phyloP scores from a whole-genome alignment of 2,113 vertebrate genomes.

The Sterrhoptilus dennistouni region DNA sequence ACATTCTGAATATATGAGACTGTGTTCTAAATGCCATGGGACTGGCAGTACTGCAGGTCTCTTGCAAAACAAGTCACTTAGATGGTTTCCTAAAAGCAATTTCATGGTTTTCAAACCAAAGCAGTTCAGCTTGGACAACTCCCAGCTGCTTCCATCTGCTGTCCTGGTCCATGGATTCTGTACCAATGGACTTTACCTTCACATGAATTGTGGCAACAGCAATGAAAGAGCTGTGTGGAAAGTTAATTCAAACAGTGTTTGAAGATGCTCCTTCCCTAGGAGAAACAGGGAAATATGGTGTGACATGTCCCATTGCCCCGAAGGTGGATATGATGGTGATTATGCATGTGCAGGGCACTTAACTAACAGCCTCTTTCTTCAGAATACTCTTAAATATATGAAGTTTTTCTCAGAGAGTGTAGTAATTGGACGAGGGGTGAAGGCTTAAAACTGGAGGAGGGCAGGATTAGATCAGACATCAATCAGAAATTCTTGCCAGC shows the following conservation, averaged over 20 bases:
- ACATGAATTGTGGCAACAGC: not conserved
- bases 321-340: not conserved
- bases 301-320: accelerated
- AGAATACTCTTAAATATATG: not conserved
- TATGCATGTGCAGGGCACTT: no score
- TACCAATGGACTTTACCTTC: not conserved
- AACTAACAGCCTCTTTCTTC: not conserved
- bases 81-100: not conserved
- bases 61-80: not conserved
- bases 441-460: not conserved
- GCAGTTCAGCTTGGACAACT: not conserved
- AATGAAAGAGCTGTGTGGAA: not conserved
- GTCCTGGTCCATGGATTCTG: not conserved
- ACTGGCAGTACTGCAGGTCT: not conserved
- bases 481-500: not conserved
- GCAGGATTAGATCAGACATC: not conserved
- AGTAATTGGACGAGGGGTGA: not conserved
- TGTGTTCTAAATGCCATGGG: not conserved
- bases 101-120: not conserved
- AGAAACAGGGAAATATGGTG: not conserved
- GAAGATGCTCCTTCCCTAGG: not conserved
- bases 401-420: not conserved
- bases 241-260: not conserved
- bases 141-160: not conserved
- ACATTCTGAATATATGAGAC: not conserved